Conservation (phyloP, 2,113 vertebrate genomes). For the Theristicus caerulescens region DNA sequence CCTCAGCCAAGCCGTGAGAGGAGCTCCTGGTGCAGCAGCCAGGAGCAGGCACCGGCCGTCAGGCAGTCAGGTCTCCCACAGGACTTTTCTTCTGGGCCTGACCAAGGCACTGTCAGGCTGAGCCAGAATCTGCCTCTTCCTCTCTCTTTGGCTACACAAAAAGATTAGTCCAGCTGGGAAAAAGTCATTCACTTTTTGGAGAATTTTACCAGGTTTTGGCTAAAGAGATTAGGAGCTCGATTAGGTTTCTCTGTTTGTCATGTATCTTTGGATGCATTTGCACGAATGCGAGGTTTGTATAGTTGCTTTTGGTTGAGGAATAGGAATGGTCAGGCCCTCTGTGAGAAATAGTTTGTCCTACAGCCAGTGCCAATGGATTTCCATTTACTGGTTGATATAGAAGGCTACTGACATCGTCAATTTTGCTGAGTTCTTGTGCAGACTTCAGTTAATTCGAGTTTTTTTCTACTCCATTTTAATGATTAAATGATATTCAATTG, state of each 20-base stretch:
- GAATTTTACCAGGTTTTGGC: neutral
- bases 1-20: neutral
- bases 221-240: neutral
- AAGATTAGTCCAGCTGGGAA: neutral
- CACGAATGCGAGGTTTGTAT: neutral
- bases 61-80: neutral
- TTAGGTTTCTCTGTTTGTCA: neutral
- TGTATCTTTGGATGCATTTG: neutral
- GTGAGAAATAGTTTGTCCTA: neutral
- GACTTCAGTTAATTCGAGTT: neutral
- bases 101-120: neutral
- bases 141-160: neutral
- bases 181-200: neutral
- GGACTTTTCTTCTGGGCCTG: neutral
- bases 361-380: neutral
- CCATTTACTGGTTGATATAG: neutral
- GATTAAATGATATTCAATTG: neutral
- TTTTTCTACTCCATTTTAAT: neutral
- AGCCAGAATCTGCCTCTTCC: neutral
- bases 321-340: neutral
- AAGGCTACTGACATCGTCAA: neutral
- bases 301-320: neutral
- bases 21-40: neutral
- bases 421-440: neutral
- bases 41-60: neutral